A percentile compares a stretch with the other conserved stretches of the same genome.
phyloP scores from a whole-genome alignment of 2,888 invertebrate species.

The Scelioninae gen. 1 region DNA sequence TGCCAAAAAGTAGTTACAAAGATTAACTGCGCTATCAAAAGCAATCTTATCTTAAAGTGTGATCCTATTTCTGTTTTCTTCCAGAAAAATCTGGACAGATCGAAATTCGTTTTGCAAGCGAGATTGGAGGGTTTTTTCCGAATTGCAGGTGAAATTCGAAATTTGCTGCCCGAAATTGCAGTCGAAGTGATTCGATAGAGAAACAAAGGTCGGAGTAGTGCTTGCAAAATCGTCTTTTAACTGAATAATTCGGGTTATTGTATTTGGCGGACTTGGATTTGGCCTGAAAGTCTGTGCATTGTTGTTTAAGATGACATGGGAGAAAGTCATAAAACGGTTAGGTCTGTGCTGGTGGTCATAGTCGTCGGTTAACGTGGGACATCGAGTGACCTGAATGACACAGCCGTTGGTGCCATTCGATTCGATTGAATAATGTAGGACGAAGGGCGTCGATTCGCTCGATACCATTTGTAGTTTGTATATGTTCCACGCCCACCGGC shows the following conservation, averaged over 20 bases:
- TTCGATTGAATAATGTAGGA: constrained; percentile 78
- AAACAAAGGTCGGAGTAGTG: not conserved
- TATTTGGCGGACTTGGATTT: constrained; percentile 3
- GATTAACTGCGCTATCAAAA: not conserved
- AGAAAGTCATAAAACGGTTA: constrained; percentile 40
- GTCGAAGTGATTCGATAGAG: not conserved
- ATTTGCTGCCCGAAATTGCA: not conserved
- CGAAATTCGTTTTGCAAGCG: not conserved
- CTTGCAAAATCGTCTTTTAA: constrained; percentile 17
- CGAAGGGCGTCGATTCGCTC: constrained; percentile 78
- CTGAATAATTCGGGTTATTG: constrained; percentile 34
- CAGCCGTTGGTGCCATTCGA: constrained; percentile 75
- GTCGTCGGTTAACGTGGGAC: constrained; percentile 32
- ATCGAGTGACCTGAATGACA: constrained; percentile 75
- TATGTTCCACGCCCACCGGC: constrained; percentile 62
- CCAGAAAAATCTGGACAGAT: not conserved
- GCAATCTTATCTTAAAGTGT: not conserved
- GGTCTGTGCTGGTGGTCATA: constrained; percentile 19
- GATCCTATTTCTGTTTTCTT: not conserved
- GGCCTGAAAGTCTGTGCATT: not conserved
- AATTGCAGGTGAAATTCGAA: not conserved
- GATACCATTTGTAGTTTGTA: constrained; percentile 72
- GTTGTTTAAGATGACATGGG: constrained; percentile 21
- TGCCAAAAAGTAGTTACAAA: not conserved
- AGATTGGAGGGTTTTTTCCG: not conserved